Base-by-base conservation (phyloP, 37 sponge, comb jelly and placozoan genomes). In the Tethya wilhelma region DNA sequence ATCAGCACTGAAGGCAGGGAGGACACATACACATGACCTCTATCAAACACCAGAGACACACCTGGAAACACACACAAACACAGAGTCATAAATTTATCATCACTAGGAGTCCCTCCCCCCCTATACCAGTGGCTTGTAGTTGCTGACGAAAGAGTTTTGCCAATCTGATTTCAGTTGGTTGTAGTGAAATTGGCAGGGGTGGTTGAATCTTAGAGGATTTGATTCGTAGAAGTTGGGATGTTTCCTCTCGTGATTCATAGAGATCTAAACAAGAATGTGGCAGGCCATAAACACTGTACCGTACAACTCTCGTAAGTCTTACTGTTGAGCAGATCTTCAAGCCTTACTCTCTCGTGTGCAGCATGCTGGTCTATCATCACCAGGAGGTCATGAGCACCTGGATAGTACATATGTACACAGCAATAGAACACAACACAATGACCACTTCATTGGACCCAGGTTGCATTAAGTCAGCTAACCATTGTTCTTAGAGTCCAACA, bases 341-440 rank as follows among this genome's bases (percentile, higher is more conserved):
- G 82, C 37, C 97, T 74, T 38, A 99, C 79, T 39, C 99, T 71
- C 59, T 99, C 99, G 56, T 96, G 89, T 14, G 89, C 97, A 53
- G 99, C 99, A 86, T 99, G 99, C 73, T 99, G 99, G 40, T 99
- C 99, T 63, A 99, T 59, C 59, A 96, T 53, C 36, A 99, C 95
- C 34, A 99, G 84, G 28, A 95, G 67, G 60, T 86, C 32, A 31
- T 84, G 72, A 1, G 36, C 19, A 34, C 73, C 74, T 74, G 58
- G 33, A 59, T 5, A 0, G 4, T 41, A 65, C 42, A 31, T 8
- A 36, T 4, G 39, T 22, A 36, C 7, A 12, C 28, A 60, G 25
- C 11, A 25, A 25, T 60, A 60, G 26, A n/a, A n/a, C n/a, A n/a
- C 14, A 49, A 42, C 2, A 26, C n/a, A 67, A 67, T 33, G 20